Evolutionary conservation across 1,140 invertebrate species (phyloP).

Genomic region (Scylla paramamosain): DNA sequence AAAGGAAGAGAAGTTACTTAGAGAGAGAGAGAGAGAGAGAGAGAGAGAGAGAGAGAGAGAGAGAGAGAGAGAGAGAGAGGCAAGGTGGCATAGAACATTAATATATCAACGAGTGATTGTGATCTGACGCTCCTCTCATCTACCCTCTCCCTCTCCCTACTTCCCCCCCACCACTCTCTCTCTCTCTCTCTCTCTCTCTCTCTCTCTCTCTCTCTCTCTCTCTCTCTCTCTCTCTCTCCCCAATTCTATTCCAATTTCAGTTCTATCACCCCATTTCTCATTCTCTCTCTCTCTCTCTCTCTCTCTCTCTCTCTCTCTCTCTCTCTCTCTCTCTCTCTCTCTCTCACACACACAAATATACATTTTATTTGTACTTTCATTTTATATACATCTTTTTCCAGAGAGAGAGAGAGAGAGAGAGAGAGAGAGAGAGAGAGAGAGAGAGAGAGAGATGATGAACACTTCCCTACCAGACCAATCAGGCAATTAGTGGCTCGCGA

Average conservation of each 20-base stretch:
- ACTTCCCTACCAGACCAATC: not conserved
- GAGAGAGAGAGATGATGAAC: conserved; percentile 6
- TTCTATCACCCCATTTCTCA: not conserved
- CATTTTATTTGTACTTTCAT: too few relatives aligned
- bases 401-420: not conserved
- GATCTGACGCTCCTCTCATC: too few relatives aligned
- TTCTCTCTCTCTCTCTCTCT: conserved; percentile 45
- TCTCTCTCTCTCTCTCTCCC: too few relatives aligned
- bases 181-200: conserved; percentile 34
- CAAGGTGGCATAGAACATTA: too few relatives aligned
- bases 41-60: conserved; percentile 2
- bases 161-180: conserved; percentile 17
- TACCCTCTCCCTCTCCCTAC: too few relatives aligned
- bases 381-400: too few relatives aligned
- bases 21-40: conserved; percentile 44
- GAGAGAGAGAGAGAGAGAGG: not conserved
- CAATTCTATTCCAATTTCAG: not conserved
- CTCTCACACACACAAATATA: not conserved
- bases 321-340: conserved; percentile 29
- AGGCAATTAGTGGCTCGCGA: not conserved
- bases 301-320: conserved; percentile 40
- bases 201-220: conserved; percentile 17
- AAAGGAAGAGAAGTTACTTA: conserved; percentile 31
- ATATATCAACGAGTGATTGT: too few relatives aligned
- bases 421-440: conserved; percentile 57